Percentiles rank a stretch among this genome's conserved stretches.
phyloP scores from a whole-genome alignment of 2,888 invertebrate species.

The Mamestra brassicae region DNA sequence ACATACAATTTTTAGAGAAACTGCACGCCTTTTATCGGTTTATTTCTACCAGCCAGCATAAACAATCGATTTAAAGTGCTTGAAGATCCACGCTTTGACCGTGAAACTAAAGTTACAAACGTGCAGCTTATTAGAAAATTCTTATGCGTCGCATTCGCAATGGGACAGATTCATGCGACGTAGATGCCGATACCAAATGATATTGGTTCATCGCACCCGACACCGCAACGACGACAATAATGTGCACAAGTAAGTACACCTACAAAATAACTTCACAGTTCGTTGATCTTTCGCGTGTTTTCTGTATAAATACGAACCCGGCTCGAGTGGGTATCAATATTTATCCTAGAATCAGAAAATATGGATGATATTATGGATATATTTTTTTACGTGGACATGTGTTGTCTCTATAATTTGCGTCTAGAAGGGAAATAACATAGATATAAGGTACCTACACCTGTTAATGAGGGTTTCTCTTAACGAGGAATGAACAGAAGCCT shows the following conservation, averaged over 20 bases:
- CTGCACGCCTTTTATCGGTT: constrained; percentile 23
- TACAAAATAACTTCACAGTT: constrained; percentile 66
- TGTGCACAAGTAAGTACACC: constrained; percentile 61
- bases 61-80: constrained; percentile 35
- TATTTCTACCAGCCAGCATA: constrained; percentile 25
- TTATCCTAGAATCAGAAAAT: constrained; percentile 53
- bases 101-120: constrained; percentile 40
- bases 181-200: constrained; percentile 67
- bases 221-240: constrained; percentile 67
- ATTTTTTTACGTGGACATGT: background rate
- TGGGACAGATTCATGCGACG: constrained; percentile 58
- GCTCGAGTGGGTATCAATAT: constrained; percentile 56
- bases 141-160: constrained; percentile 53
- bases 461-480: no score
- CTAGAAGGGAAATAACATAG: no score
- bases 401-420: background rate
- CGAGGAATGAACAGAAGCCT: no score
- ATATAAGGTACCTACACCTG: no score
- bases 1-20: constrained; percentile 33
- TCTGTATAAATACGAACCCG: constrained; percentile 60
- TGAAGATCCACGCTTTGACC: constrained; percentile 22
- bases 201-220: constrained; percentile 72
- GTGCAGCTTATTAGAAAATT: constrained; percentile 48
- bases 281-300: constrained; percentile 72
- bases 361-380: constrained; percentile 10